Base-by-base conservation (phyloP, 2,113 vertebrate species). In the Labrus mixtus region DNA sequence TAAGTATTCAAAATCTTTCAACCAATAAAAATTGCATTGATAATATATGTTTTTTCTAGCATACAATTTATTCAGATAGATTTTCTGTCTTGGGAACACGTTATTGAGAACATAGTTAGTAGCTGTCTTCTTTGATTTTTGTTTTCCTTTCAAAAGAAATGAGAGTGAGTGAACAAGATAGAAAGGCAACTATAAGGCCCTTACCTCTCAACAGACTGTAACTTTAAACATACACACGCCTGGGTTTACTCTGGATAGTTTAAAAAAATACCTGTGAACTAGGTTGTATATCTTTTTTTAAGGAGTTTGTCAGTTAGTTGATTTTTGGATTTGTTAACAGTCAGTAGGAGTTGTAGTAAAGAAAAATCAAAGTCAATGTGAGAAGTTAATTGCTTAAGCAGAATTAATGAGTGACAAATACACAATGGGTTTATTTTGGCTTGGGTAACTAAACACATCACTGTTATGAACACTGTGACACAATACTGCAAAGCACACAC, bases 381-480 rank as follows among this genome's bases (percentile, higher is more conserved):
- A 73, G 50, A 72, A 23, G 29, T 19, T 65, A 1, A 39, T 67
- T 6, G 19, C 20, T 16, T 19, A 59, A 54, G 19, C 16, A 79
- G 73, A 65, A 64, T 59, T 11, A 56, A 74, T 78, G 16, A 83
- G 2, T 48, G 65, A 76, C 39, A 54, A 79, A 70, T 66, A 70
- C 51, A 87, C 81, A 78, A 81, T 79, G 72, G 37, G 10, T 92
- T 92, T 91, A 90, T 90, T 90, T 87, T 77, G 59, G 45, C 82
- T 72, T 60, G 13, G 10, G 74, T 74, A 81, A 82, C 43, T n/a
- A 62, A 73, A 81, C 71, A 87, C 74, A 89, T 83, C 57, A 85
- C 56, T 69, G 51, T 81, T 43, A 78, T 75, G 73, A 82, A 10
- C 68, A 81, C 57, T 57, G 59, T 74, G 74, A 58, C 62, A 72